Evolutionary conservation across 2,888 invertebrate genomes (phyloP).

Genomic region (Cabera pusaria): DNA sequence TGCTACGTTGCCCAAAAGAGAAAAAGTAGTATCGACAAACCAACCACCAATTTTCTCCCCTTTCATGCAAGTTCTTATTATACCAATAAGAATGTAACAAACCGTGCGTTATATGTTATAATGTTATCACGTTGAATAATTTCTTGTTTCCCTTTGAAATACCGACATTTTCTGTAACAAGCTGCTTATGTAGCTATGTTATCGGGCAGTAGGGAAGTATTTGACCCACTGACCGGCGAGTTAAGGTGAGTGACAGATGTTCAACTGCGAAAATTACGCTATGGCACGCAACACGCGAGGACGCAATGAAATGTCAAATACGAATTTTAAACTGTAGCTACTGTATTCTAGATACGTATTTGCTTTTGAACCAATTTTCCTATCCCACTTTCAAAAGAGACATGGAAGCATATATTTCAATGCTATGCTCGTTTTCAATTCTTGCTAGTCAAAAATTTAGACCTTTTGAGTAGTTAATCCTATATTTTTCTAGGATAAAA

Average conservation of each 20-base stretch:
- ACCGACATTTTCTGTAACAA: slow-evolving; percentile 3
- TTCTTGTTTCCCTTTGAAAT: slow-evolving; percentile 5
- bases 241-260: slow-evolving; percentile 65
- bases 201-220: slow-evolving; percentile 24
- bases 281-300: slow-evolving; percentile 56
- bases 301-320: slow-evolving; percentile 53
- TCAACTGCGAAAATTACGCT: slow-evolving; percentile 54
- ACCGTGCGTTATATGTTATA: neutral
- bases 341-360: no score
- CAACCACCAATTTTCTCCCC: neutral
- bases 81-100: neutral
- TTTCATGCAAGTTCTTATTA: neutral
- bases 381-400: no score
- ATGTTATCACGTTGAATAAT: slow-evolving; percentile 12
- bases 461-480: no score
- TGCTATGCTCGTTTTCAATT: no score
- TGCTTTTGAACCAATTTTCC: no score
- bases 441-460: no score
- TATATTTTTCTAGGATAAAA: no score
- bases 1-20: no score
- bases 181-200: slow-evolving; percentile 8
- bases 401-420: no score
- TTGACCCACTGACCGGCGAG: slow-evolving; percentile 66
- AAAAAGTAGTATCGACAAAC: no score
- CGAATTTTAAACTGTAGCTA: slow-evolving; percentile 32